Evolutionary conservation across 2,888 invertebrate species (phyloP).

Genomic region (Diarsia brunnea): DNA sequence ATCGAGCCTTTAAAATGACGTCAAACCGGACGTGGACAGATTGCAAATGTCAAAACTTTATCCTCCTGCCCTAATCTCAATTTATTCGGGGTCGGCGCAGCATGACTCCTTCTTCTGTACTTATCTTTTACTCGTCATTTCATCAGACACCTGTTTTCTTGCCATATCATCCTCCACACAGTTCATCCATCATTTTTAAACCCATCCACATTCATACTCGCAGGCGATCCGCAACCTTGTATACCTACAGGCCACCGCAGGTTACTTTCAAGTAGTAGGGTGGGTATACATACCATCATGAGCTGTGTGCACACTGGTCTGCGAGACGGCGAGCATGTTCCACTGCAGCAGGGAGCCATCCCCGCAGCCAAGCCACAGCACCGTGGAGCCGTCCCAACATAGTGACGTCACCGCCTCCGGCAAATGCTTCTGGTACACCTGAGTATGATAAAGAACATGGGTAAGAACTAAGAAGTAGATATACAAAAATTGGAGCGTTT

Average conservation of each 20-base stretch:
- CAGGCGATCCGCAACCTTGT: background rate
- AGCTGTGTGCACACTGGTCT: slow-evolving; percentile 86
- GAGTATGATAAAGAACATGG: slow-evolving; percentile 17
- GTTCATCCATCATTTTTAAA: no score
- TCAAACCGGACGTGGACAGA: background rate
- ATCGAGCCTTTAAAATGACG: background rate
- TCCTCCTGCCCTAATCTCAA: no score
- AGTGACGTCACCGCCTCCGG: slow-evolving; percentile 82
- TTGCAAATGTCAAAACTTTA: no score
- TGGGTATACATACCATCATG: slow-evolving; percentile 90
- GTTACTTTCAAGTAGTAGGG: background rate
- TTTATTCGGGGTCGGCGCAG: no score
- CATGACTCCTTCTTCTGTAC: no score
- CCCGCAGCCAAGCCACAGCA: slow-evolving; percentile 88
- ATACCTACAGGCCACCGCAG: background rate
- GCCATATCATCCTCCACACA: no score
- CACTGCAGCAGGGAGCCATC: slow-evolving; percentile 87
- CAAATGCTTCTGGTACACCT: slow-evolving; percentile 88
- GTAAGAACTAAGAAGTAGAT: background rate
- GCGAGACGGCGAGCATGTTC: slow-evolving; percentile 88
- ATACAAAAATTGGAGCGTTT: background rate
- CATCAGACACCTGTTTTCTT: no score
- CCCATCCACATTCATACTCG: background rate
- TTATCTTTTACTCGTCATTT: no score
- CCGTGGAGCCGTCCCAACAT: slow-evolving; percentile 83